Evolutionary conservation across 2,797 vertebrate species (phyloP).

Genomic region (Peromyscus nudipes): DNA sequence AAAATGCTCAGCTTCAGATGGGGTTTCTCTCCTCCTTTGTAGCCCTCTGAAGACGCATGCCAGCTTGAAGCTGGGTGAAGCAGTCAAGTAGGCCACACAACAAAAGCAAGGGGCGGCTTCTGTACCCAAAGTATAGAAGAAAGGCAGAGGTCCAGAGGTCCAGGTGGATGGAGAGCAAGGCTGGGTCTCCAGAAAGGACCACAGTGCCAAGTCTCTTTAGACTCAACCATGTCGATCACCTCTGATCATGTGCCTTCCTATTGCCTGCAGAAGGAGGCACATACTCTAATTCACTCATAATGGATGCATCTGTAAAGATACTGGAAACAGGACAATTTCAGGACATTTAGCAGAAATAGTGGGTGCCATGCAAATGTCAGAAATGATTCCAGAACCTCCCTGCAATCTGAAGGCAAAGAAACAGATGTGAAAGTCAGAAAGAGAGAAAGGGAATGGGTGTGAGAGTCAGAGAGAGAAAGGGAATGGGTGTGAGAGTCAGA

Average conservation of each 20-base stretch:
- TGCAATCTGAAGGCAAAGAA: background rate
- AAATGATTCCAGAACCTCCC: background rate
- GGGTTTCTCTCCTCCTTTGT: background rate
- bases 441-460: background rate
- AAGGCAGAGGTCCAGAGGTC: conserved; percentile 11
- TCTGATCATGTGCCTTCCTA: background rate
- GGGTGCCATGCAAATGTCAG: background rate
- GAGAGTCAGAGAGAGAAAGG: background rate
- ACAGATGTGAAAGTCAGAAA: background rate
- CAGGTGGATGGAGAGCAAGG: background rate
- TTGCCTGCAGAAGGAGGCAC: background rate
- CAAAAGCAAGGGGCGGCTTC: conserved; percentile 9
- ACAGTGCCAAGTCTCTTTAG: background rate
- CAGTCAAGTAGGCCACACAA: background rate
- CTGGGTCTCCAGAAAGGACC: background rate
- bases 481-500: background rate
- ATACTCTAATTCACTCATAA: conserved; percentile 23
- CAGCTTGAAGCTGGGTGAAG: background rate
- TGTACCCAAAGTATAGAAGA: background rate
- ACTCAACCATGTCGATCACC: background rate
- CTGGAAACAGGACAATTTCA: background rate
- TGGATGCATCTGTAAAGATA: background rate
- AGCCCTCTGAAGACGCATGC: background rate
- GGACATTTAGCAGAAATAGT: conserved; percentile 11
- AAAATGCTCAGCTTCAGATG: background rate